Evolutionary conservation across 2,888 invertebrate genomes (phyloP), one percentile per base, ranked within the genome.

Genomic region (Mesorhabditis belari): DNA sequence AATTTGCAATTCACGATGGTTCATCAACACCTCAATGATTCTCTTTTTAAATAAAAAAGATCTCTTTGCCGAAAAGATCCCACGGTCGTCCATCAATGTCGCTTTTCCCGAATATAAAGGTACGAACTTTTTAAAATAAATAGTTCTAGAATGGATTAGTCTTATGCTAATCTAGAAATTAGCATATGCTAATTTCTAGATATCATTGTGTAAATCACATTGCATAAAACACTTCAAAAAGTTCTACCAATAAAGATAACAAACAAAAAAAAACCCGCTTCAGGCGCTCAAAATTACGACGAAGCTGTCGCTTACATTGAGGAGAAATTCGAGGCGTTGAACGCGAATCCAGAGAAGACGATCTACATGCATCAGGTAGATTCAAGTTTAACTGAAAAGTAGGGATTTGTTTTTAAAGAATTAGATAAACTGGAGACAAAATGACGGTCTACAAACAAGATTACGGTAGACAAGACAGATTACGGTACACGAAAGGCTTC

Each of bases 311-410:
- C 95, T 86, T 98, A 95, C 87, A 98, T 98, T 83, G 89, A 98
- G 85, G 90, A 93, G 86, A 98, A 98, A 94, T 98, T 98, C 87
- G 96, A 94, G 85, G 96, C 95, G 86, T 89, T 98, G 84, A 98
- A 99, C 86, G 98, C 96, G 76, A 98, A 98, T 87, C 92, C 91
- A 81, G 96, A 98, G 88, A 98, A 98, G 87, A 98, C 98, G 82
- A 96, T 99, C 86, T 99, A 99, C 65, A 75, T 78, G 66, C 77
- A 77, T 65, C 77, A 76, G 63, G 57, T 57, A 44, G 19, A 52
- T 21, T 35, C n/a, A n/a, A n/a, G 44, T n/a, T 35, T 35, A 35
- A 2, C 44, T 35, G 1, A 17, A 35, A n/a, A 9, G 12, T 35
- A 9, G 44, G 44, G 12, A 17, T 35, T n/a, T 9, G 44, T 17